Base-by-base conservation (phyloP, 2,113 vertebrate species). In the Cyanoramphus novaezelandiae region DNA sequence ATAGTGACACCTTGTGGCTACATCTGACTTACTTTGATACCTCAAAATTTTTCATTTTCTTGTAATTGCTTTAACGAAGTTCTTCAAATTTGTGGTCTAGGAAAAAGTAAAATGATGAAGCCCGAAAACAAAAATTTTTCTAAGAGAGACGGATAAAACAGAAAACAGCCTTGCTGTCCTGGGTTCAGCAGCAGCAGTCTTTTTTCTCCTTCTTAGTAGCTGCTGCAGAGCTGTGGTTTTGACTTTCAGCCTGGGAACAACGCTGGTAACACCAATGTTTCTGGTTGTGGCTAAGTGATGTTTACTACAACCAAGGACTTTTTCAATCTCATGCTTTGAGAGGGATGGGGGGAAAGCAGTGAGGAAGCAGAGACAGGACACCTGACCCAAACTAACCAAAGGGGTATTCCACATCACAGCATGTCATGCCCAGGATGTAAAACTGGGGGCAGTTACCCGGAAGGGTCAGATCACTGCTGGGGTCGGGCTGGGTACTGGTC, bases 1-100 rank as follows among this genome's bases (percentile, higher is more conserved):
- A 96, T 70, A 98, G 97, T 96, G 98, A 98, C 98, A 98, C 91
- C 98, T 94, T 96, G 97, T 98, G 98, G 98, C 71, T 96, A 88
- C 8, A 63, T 90, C 88, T 95, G 87, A 92, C 86, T 77, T 95
- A 80, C 47, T 72, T 86, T 52, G 68, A 90, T 68, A 94, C 10
- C n/a, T 60, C 14, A 75, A 47, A 7, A 20, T n/a, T 46, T 62
- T 82, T 69, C 7, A 44, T 50, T 88, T 63, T 52, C 31, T 62
- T 86, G 7, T 44, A 88, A 81, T 49, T 78, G 25, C 62, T 84
- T 63, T 18, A 81, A 68, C 17, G 31, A 39, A 82, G 13, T 75
- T 81, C 63, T 91, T 88, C 35, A 88, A 64, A 41, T 39, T 10
- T 74, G 44, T 82, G 23, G 23, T 29, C 3, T 4, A 84, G 16